Base-by-base conservation (phyloP, 2,888 invertebrate genomes). In the Chirona hameri region DNA sequence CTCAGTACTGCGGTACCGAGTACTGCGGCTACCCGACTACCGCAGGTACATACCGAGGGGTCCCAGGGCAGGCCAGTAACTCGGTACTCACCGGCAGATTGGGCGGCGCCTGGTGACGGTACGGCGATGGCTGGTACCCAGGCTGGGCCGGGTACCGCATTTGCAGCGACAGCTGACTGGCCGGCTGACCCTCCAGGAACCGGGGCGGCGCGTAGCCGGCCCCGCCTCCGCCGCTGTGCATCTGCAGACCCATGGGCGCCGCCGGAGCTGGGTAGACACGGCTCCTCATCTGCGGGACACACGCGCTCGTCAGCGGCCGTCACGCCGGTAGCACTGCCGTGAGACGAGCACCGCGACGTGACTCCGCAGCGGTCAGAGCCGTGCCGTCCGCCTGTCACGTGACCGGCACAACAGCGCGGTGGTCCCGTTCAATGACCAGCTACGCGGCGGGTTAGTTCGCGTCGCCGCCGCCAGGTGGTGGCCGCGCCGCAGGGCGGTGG, bases 361-460 rank as follows among this genome's bases (percentile, higher is more conserved):
- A 60, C 60, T 5, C 52, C 52, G 14, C 69, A 29, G 69, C 14
- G 7, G 18, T 72, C 18, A 10, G 31, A 18, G 31, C 72, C 18
- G 31, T 5, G n/a, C 60, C 21, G 60, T n/a, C 60, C n/a, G 60
- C 18, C n/a, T 18, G 60, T n/a, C n/a, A 9, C n/a, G n/a, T 5
- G 60, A n/a, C 60, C 24, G 48, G 48, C 48, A 10, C 9, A 12
- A 12, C 48, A 12, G 52, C 52, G 52, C 15, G 52, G 24, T 18
- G 60, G 24, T 24, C 15, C 46, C 76, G 76, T 76, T 76, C 76
- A 46, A 76, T 76, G 76, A 76, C 76, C 76, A 76, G 52, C 65
- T 7, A 18, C 31, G 31, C 76, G 21, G 46, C 46, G 10, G 39
- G 39, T 24, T 46, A 24, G 76, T 76, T 76, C 9, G 46, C 76